A percentile compares a stretch with the other conserved stretches of the same genome.
phyloP scores from a whole-genome alignment of 2,888 invertebrate genomes.

The Eupeodes luniger region DNA sequence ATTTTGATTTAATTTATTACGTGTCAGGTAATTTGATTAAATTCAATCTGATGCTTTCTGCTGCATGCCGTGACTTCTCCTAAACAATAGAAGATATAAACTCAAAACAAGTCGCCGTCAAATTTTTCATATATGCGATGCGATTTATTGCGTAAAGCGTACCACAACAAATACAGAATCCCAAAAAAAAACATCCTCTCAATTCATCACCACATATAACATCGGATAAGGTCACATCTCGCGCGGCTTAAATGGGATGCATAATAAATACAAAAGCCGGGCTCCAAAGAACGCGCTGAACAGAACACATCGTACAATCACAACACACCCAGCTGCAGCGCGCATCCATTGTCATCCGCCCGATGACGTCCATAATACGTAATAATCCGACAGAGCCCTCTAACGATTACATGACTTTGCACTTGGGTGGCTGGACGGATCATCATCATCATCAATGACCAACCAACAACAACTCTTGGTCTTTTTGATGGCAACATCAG shows the following conservation, averaged over 20 bases:
- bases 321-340: constrained; percentile 69
- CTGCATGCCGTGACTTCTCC: constrained; percentile 57
- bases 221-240: constrained; percentile 73
- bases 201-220: constrained; percentile 67
- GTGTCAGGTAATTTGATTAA: constrained; percentile 73
- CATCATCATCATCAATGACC: constrained; percentile 61
- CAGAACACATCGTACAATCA: constrained; percentile 5
- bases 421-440: constrained; percentile 76
- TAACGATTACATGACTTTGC: constrained; percentile 76
- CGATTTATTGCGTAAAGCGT: background rate
- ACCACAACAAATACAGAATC: constrained; percentile 28
- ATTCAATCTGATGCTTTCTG: constrained; percentile 48
- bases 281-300: constrained; percentile 12
- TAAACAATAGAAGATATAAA: constrained; percentile 53
- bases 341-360: constrained; percentile 69
- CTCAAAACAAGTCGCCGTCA: constrained; percentile 9
- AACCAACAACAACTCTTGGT: background rate
- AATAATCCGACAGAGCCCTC: constrained; percentile 76
- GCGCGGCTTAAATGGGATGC: constrained; percentile 67
- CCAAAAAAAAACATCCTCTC: constrained; percentile 64
- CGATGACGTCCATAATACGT: constrained; percentile 76
- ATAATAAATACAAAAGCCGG: constrained; percentile 23
- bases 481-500: background rate
- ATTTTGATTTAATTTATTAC: constrained; percentile 61
- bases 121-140: constrained; percentile 1